phyloP scores from a whole-genome alignment of 2,797 vertebrate species.

The Parauchenoglanis ngamensis region DNA sequence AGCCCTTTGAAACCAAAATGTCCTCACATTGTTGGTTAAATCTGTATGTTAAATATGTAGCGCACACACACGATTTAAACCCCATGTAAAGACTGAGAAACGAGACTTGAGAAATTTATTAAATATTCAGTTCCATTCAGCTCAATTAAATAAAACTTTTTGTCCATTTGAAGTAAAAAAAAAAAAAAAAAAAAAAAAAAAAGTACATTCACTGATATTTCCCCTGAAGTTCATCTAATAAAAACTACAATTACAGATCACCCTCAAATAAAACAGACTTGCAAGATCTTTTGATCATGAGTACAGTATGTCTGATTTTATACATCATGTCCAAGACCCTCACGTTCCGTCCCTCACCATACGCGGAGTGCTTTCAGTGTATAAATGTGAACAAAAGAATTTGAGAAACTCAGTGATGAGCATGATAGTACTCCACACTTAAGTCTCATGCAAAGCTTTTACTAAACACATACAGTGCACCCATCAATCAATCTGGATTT shows the following conservation, averaged over 20 bases:
- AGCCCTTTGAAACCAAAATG: too few species aligned
- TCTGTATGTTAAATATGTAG: too few species aligned
- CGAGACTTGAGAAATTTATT: slow-evolving; percentile 72
- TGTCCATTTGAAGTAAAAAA: slow-evolving; percentile 62
- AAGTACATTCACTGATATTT: slow-evolving; percentile 76
- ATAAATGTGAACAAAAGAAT: slow-evolving; percentile 36
- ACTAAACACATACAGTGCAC: slow-evolving; percentile 34
- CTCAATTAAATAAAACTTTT: slow-evolving; percentile 71
- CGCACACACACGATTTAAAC: not conserved
- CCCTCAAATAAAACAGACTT: slow-evolving; percentile 26
- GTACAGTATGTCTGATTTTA: slow-evolving; percentile 59
- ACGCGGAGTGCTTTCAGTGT: slow-evolving; percentile 22
- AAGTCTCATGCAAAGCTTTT: not conserved
- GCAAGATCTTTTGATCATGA: slow-evolving; percentile 66
- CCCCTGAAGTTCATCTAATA: slow-evolving; percentile 72
- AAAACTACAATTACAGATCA: slow-evolving; percentile 52
- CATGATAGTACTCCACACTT: not conserved
- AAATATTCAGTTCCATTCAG: slow-evolving; percentile 71
- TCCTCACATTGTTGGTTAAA: too few species aligned
- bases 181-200: slow-evolving; percentile 47
- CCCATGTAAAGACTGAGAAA: not conserved
- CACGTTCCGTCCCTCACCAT: not conserved
- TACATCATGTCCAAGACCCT: not conserved
- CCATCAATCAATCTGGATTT: slow-evolving; percentile 17
- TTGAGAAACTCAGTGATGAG: slow-evolving; percentile 6